Evolutionary conservation across 2,797 vertebrate species (phyloP).

Genomic region (Picus viridis): DNA sequence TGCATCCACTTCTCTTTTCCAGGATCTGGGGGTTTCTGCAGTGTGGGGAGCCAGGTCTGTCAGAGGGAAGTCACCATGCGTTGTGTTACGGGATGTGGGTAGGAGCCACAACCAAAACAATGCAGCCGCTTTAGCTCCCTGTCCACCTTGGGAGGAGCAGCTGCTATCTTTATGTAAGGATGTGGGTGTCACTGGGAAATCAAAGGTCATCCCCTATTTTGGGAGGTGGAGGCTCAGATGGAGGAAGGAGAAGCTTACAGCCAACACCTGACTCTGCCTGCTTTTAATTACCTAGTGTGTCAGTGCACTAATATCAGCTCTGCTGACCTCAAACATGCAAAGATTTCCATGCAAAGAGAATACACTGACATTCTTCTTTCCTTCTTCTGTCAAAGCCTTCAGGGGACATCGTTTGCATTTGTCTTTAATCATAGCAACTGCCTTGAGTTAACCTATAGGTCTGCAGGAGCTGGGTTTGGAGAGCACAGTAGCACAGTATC

Average conservation of each 20-base stretch:
- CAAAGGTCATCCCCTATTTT: slow-evolving; percentile 26
- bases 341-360: slow-evolving; percentile 36
- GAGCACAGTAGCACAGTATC: not conserved
- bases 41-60: fast-evolving
- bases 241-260: slow-evolving; percentile 54
- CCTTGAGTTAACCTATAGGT: not conserved
- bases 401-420: not conserved
- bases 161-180: not conserved
- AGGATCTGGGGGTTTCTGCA: not conserved
- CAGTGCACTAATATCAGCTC: slow-evolving; percentile 1
- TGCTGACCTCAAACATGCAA: slow-evolving; percentile 33
- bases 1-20: not conserved
- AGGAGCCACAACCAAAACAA: not conserved
- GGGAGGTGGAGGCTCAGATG: slow-evolving; percentile 36
- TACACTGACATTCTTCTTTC: not conserved
- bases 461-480: not conserved
- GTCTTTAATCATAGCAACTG: slow-evolving; percentile 13
- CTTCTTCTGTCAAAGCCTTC: not conserved
- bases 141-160: not conserved
- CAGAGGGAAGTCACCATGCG: not conserved
- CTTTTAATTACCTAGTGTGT: slow-evolving; percentile 21
- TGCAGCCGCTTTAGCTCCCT: not conserved
- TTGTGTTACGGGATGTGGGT: not conserved
- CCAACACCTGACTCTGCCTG: slow-evolving; percentile 35
- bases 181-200: slow-evolving; percentile 14